Conservation (phyloP, 1,140 invertebrate genomes). For the Pogonognathellus flavescens region DNA sequence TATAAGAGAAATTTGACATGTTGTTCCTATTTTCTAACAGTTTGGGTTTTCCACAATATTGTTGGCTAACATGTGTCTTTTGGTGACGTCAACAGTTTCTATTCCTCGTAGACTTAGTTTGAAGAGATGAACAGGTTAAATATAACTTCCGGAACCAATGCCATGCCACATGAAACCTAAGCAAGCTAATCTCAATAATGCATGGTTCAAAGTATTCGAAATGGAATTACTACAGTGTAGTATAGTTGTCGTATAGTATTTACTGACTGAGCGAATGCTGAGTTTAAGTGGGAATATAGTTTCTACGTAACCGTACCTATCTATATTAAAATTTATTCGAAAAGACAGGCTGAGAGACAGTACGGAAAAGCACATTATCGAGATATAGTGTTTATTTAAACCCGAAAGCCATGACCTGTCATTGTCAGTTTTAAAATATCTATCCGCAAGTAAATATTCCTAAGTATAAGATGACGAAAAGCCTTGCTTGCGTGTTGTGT, state of each 20-base stretch:
- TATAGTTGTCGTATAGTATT: too few species aligned
- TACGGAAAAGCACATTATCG: neutral
- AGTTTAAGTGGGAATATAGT: neutral
- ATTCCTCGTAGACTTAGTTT: neutral
- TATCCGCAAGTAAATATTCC: too few species aligned
- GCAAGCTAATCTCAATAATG: neutral
- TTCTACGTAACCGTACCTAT: neutral
- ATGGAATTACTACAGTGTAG: too few species aligned
- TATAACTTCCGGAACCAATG: conserved; percentile 48
- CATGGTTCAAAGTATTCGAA: too few species aligned
- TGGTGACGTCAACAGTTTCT: conserved; percentile 9
- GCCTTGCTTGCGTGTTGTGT: too few species aligned
- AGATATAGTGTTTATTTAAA: neutral
- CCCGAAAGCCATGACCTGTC: conserved; percentile 18
- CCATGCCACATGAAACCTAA: neutral
- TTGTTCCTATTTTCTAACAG: too few species aligned
- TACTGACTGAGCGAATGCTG: neutral
- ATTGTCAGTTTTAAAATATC: neutral
- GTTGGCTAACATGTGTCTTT: conserved; percentile 6
- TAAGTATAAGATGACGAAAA: too few species aligned
- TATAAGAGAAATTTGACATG: too few species aligned
- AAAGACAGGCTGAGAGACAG: neutral
- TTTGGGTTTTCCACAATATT: neutral
- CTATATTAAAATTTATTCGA: neutral
- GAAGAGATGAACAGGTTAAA: conserved; percentile 4